phyloP scores from a whole-genome alignment of 2,888 invertebrate species.

The Mythimna impura region DNA sequence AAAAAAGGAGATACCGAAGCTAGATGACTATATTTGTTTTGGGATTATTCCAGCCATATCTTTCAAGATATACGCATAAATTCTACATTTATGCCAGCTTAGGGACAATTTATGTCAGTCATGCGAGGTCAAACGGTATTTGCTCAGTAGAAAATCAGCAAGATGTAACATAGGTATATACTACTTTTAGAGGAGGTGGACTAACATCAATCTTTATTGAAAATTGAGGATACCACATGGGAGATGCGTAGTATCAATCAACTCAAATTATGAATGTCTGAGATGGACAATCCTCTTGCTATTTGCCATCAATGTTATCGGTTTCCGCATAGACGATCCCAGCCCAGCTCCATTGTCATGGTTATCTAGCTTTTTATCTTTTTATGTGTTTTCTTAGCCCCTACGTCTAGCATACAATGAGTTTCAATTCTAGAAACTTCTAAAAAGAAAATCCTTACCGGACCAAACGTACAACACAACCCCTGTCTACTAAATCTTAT shows the following conservation, averaged over 20 bases:
- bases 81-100: constrained; percentile 27
- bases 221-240: neutral
- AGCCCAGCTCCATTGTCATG: neutral
- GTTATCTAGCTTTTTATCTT: neutral
- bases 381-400: neutral
- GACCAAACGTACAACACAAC: constrained; percentile 15
- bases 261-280: neutral
- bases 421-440: constrained; percentile 12
- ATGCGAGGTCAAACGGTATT: constrained; percentile 12
- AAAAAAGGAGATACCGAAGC: constrained; percentile 24
- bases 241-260: neutral
- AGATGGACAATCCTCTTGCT: neutral
- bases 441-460: constrained; percentile 2
- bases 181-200: neutral
- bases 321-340: neutral
- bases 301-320: constrained; percentile 7
- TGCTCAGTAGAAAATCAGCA: constrained; percentile 13
- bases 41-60: constrained; percentile 26
- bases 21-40: constrained; percentile 38
- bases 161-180: neutral
- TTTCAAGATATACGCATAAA: constrained; percentile 29
- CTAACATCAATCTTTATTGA: neutral
- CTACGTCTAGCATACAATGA: neutral
- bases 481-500: constrained; percentile 50
- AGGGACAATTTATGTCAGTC: constrained; percentile 36